phyloP scores from a whole-genome alignment of 2,888 invertebrate genomes.

The Lasioglossum zephyrum region DNA sequence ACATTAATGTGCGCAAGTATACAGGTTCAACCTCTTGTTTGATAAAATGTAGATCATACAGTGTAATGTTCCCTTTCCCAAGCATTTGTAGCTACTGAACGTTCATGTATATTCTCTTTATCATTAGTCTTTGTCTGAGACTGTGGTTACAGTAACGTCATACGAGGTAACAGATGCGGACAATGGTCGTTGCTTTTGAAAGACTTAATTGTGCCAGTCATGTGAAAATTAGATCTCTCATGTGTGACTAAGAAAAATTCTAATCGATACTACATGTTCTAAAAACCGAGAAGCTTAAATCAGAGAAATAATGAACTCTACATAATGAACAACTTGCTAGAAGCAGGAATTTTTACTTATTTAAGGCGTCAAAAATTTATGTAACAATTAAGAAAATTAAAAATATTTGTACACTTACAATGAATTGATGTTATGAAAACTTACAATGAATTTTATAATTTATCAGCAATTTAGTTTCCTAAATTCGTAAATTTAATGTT shows the following conservation, averaged over 20 bases:
- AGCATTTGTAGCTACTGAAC: conserved; percentile 58
- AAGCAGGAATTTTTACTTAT: not conserved
- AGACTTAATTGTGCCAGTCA: conserved; percentile 6
- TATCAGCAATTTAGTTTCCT: not conserved
- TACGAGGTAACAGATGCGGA: not conserved
- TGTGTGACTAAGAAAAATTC: not conserved
- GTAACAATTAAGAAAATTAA: not conserved
- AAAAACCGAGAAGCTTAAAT: not conserved
- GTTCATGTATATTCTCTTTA: conserved; percentile 38
- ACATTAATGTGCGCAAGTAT: conserved; percentile 62
- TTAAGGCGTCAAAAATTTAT: not conserved
- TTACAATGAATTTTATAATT: not conserved
- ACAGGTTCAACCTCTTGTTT: conserved; percentile 56
- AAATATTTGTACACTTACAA: not conserved
- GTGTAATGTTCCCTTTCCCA: conserved; percentile 56
- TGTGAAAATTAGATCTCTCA: not conserved
- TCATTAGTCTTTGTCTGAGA: conserved; percentile 39
- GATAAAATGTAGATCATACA: conserved; percentile 69
- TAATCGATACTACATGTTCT: not conserved
- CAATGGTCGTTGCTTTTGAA: not conserved
- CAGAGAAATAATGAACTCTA: not conserved
- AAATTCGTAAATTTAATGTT: not conserved
- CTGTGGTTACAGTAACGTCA: conserved; percentile 3
- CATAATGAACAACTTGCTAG: not conserved
- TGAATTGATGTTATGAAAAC: not conserved